Conservation (phyloP, 2,113 vertebrate genomes). For the Castor canadensis region DNA sequence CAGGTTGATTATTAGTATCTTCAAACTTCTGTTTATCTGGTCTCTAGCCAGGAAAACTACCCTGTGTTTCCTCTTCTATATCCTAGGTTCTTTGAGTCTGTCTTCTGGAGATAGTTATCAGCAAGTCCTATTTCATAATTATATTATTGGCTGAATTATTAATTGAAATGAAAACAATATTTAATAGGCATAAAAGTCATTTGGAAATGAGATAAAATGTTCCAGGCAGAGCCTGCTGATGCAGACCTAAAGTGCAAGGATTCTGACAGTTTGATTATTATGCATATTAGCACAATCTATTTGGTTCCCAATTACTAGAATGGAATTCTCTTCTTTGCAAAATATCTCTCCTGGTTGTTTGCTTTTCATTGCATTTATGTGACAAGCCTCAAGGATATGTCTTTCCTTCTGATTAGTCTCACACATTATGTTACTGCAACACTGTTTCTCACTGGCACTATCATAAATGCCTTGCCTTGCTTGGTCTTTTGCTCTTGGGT, state of each 20-base stretch:
- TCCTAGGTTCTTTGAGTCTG: slow-evolving; percentile 57
- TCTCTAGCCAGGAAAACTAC: slow-evolving; percentile 30
- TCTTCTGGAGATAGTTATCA: slow-evolving; percentile 74
- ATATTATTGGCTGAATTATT: slow-evolving; percentile 85
- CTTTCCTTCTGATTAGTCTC: slow-evolving; percentile 70
- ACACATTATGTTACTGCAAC: slow-evolving; percentile 19
- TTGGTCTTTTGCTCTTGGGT: background rate
- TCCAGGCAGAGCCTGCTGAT: slow-evolving; percentile 64
- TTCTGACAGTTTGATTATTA: slow-evolving; percentile 82
- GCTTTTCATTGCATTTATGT: slow-evolving; percentile 68
- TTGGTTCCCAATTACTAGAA: slow-evolving; percentile 64
- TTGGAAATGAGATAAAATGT: slow-evolving; percentile 84
- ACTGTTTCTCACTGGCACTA: background rate
- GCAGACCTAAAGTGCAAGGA: slow-evolving; percentile 62
- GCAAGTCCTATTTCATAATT: slow-evolving; percentile 80
- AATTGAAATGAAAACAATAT: slow-evolving; percentile 87
- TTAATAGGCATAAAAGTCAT: slow-evolving; percentile 83
- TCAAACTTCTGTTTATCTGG: background rate
- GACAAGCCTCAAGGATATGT: slow-evolving; percentile 56
- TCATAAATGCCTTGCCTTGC: background rate
- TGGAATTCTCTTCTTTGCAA: slow-evolving; percentile 59
- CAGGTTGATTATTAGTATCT: background rate
- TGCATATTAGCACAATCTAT: slow-evolving; percentile 74
- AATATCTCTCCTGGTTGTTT: slow-evolving; percentile 53
- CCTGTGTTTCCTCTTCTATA: background rate